These are phyloP conservation scores for Melanocharis versteri DNA, from an alignment of 2,113 vertebrate genomes.

Conservation along the genomic window DNA sequence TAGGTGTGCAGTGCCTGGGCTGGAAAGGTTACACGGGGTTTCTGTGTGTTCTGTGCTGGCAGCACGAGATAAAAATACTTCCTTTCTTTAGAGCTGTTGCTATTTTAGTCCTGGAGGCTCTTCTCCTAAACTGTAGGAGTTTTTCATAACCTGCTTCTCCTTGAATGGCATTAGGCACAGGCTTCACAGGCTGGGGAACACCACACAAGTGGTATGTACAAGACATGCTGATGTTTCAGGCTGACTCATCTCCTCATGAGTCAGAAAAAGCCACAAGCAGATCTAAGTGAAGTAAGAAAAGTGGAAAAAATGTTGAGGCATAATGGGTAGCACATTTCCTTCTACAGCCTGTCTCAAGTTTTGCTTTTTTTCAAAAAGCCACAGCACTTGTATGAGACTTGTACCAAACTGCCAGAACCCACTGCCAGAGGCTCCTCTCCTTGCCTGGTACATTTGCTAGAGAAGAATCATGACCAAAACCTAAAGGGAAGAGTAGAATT, in stretches of 20 bases:
- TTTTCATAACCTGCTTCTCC: neutral
- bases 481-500: neutral
- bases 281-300: neutral
- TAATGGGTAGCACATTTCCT: accelerated
- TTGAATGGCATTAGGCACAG: neutral
- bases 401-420: neutral
- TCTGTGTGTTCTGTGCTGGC: neutral
- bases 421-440: neutral
- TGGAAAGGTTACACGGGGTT: accelerated
- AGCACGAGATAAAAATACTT: neutral
- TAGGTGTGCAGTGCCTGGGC: neutral
- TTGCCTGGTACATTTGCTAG: neutral
- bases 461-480: neutral
- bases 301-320: neutral
- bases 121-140: neutral
- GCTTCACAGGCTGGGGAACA: neutral
- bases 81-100: neutral
- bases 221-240: neutral
- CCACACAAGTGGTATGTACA: neutral
- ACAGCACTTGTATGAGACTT: neutral
- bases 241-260: neutral
- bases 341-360: neutral
- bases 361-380: neutral
- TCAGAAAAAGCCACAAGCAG: neutral
- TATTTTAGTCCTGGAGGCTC: neutral